Evolutionary conservation across 2,888 invertebrate genomes (phyloP).

Genomic region (Chirona hameri): DNA sequence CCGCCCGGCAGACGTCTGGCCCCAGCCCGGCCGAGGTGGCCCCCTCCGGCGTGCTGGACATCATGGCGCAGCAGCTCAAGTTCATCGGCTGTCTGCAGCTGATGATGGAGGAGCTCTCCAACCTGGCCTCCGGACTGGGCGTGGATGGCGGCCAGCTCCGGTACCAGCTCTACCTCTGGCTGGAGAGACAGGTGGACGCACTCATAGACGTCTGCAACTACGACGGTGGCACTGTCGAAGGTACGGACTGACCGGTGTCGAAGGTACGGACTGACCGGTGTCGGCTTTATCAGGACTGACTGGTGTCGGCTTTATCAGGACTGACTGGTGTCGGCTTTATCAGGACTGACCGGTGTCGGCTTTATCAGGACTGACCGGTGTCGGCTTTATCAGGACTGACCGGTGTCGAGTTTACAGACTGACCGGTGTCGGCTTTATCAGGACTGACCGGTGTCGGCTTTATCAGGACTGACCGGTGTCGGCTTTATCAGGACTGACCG

Average conservation of each 20-base stretch:
- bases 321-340: too few relatives aligned
- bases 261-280: too few relatives aligned
- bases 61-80: constrained; percentile 98
- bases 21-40: neutral
- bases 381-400: too few relatives aligned
- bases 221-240: constrained; percentile 46
- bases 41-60: constrained; percentile 60
- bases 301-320: too few relatives aligned
- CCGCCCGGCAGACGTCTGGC: neutral
- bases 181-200: constrained; percentile 93
- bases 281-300: too few relatives aligned
- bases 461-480: too few relatives aligned
- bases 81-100: constrained; percentile 97
- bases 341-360: too few relatives aligned
- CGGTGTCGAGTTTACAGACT: too few relatives aligned
- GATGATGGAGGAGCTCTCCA: constrained; percentile 87
- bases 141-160: constrained; percentile 88
- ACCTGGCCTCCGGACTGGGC: constrained; percentile 39
- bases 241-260: neutral
- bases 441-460: too few relatives aligned
- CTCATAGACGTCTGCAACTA: constrained; percentile 85
- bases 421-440: too few relatives aligned
- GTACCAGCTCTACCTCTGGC: constrained; percentile 93
- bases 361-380: too few relatives aligned
- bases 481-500: too few relatives aligned